A percentile compares a stretch with the other conserved stretches of the same genome.
phyloP scores from a whole-genome alignment of 2,888 invertebrate genomes.

The Tillus elongatus region DNA sequence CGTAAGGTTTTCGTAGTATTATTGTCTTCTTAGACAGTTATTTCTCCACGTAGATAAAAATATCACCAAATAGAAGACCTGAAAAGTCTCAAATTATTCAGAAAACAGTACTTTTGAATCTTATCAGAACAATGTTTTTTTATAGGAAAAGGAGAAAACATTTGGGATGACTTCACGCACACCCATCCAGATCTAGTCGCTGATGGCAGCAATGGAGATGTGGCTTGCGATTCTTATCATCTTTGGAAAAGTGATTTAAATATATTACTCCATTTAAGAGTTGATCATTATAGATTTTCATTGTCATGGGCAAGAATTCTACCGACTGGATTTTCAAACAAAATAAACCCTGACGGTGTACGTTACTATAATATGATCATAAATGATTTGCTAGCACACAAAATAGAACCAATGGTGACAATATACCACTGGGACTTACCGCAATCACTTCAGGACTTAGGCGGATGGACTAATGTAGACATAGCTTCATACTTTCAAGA shows the following conservation, averaged over 20 bases:
- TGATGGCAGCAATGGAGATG: constrained; percentile 51
- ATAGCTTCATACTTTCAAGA: constrained; percentile 53
- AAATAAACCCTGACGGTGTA: constrained; percentile 51
- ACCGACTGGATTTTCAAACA: constrained; percentile 47
- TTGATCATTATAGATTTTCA: constrained; percentile 51
- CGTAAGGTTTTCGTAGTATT: no score
- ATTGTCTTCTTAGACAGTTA: no score
- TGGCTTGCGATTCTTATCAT: constrained; percentile 60
- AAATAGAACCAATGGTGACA: constrained; percentile 53
- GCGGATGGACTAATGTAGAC: constrained; percentile 56
- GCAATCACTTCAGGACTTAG: constrained; percentile 46
- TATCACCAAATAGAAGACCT: no score
- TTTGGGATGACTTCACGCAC: constrained; percentile 61
- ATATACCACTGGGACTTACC: constrained; percentile 63
- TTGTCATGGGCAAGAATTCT: constrained; percentile 61
- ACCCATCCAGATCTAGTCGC: constrained; percentile 43
- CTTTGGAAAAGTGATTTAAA: constrained; percentile 51
- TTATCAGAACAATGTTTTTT: no score
- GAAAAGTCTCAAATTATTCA: no score
- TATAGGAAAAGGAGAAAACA: constrained; percentile 56
- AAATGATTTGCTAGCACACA: constrained; percentile 42
- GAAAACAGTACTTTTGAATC: no score
- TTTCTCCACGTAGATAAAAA: no score
- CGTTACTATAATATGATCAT: constrained; percentile 55
- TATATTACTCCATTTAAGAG: constrained; percentile 48